Evolutionary conservation across 2,113 vertebrate genomes (phyloP).

Genomic region (Todiramphus saurophagus): DNA sequence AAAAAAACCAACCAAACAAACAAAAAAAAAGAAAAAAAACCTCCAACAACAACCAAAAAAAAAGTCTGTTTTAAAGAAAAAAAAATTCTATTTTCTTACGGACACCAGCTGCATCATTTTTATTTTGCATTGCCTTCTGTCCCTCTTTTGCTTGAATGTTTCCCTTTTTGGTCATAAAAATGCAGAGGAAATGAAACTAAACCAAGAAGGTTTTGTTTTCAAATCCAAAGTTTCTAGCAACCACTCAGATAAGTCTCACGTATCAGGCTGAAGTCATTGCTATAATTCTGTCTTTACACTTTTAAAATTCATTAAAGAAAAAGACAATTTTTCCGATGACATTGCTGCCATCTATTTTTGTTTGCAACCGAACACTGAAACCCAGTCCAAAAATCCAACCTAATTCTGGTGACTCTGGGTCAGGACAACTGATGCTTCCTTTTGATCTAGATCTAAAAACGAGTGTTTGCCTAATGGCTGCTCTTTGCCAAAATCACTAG

Average conservation of each 20-base stretch:
- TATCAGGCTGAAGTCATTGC: not conserved
- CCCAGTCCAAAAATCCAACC: not conserved
- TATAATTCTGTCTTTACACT: not conserved
- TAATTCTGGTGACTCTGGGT: not conserved
- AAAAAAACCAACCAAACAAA: not conserved
- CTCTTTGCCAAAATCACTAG: not conserved
- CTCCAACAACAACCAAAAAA: too few species aligned
- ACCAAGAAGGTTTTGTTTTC: not conserved
- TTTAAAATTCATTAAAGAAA: not conserved
- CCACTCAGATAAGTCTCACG: not conserved
- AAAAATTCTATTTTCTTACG: not conserved
- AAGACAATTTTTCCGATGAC: not conserved
- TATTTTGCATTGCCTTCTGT: fast-evolving
- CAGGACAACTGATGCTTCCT: not conserved
- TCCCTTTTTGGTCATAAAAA: not conserved
- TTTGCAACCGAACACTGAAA: not conserved
- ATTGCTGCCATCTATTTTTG: not conserved
- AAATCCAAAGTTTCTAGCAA: not conserved
- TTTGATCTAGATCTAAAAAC: not conserved
- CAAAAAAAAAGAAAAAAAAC: too few species aligned
- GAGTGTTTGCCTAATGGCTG: too few species aligned
- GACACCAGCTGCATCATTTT: not conserved
- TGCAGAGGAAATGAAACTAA: not conserved
- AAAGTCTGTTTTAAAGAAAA: not conserved
- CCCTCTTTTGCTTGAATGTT: not conserved